These are phyloP conservation scores for Danaus plexippus DNA, from an alignment of 1,140 invertebrate species.

Conservation along the genomic window DNA sequence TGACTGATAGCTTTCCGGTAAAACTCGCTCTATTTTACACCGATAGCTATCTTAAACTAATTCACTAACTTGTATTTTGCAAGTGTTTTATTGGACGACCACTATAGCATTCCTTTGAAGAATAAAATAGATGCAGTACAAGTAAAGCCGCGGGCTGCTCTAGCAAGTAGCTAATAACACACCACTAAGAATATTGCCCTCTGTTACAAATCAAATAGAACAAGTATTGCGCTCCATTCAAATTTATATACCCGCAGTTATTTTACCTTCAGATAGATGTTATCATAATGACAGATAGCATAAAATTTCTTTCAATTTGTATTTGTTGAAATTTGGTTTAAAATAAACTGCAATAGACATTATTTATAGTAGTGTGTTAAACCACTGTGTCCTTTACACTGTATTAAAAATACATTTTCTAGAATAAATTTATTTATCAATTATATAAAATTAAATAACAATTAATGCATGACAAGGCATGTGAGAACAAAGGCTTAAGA, in stretches of 20 bases:
- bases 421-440: no score
- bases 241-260: conserved; percentile 21
- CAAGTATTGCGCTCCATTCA: conserved; percentile 37
- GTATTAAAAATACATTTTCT: no score
- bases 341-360: no score
- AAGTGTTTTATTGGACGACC: conserved; percentile 34
- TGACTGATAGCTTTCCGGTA: conserved; percentile 46
- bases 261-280: conserved; percentile 18
- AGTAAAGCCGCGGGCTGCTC: conserved; percentile 39
- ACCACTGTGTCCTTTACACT: no score
- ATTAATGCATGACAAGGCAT: no score
- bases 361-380: no score
- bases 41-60: conserved; percentile 45
- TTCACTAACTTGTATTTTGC: conserved; percentile 41
- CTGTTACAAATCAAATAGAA: conserved; percentile 54
- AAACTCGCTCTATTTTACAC: conserved; percentile 36
- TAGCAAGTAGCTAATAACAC: conserved; percentile 53
- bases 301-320: conserved; percentile 9
- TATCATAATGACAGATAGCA: conserved; percentile 12
- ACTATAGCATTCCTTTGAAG: conserved; percentile 53
- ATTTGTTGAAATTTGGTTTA: not conserved
- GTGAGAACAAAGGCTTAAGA: no score
- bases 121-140: conserved; percentile 55
- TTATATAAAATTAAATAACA: no score
- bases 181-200: conserved; percentile 44